Evolutionary conservation across 1,140 invertebrate genomes (phyloP), one percentile per base, ranked within the genome.

Genomic region (Potamilus streckersoni): DNA sequence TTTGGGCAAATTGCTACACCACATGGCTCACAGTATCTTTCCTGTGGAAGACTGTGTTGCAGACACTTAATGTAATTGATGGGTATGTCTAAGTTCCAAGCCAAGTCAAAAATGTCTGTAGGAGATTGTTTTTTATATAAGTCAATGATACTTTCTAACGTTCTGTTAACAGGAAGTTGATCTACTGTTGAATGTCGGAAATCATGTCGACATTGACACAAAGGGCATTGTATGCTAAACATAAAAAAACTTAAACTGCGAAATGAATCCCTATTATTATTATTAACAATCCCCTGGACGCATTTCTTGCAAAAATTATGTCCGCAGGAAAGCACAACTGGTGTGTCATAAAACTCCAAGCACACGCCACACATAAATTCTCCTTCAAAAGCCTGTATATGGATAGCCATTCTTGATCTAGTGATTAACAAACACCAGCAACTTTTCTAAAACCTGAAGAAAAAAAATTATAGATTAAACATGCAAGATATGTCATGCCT

Each of bases 231-330:
- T 55, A 76, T 66, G 16, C 62, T 31, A 14, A 63, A 57, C 27
- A 56, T 20, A 11, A 72, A 66, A 23, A 62, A 66, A 38, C 31
- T 77, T 23, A 72, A 68, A 11, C 55, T 49, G 19, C 55, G 60
- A n/a, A 27, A 27, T 27, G 38, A 60, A 13, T 72, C 69, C 38
- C 38, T 38, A 38, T 38, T 38, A 38, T 38, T 38, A 38, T 38
- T 38, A 38, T 38, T 38, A 20, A 69, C 60, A 49, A 72, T 71
- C 19, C 63, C 63, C 6, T 59, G 23, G 2, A 79, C 58, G 63
- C 78, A 79, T 38, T 67, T n/a, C 56, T 66, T 60, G 61, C 78
- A 79, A 70, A 79, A 78, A 70, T 74, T 79, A 59, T 79, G 78
- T 49, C 74, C 58, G 66, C 78, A 79, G 58, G 78, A 58, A 19